A percentile compares a stretch with the other conserved stretches of the same genome.
Evolutionary conservation across 2,888 invertebrate genomes (phyloP).

Genomic region (Baccha elongata): DNA sequence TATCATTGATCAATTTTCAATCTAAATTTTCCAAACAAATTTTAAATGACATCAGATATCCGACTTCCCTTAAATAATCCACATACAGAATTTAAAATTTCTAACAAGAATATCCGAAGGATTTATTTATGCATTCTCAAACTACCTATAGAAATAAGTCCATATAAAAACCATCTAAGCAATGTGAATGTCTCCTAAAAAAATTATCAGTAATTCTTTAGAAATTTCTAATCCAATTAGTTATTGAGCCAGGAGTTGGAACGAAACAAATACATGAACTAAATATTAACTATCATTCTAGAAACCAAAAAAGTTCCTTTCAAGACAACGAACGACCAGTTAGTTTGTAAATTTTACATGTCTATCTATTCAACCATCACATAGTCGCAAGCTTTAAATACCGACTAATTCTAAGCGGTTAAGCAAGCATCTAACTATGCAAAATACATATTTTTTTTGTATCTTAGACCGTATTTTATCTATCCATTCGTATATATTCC

Average conservation of each 20-base stretch:
- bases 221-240: slow-evolving; percentile 66
- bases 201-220: slow-evolving; percentile 16
- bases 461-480: background rate
- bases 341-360: slow-evolving; percentile 26
- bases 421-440: slow-evolving; percentile 62
- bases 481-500: background rate
- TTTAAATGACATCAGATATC: no score
- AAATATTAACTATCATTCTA: slow-evolving; percentile 52
- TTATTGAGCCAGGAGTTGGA: slow-evolving; percentile 24
- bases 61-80: slow-evolving; percentile 1
- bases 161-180: background rate
- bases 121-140: slow-evolving; percentile 43
- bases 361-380: slow-evolving; percentile 54
- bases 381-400: slow-evolving; percentile 57
- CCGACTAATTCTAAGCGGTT: slow-evolving; percentile 63
- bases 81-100: slow-evolving; percentile 14
- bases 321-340: slow-evolving; percentile 33
- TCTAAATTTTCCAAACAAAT: no score
- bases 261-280: slow-evolving; percentile 13
- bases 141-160: background rate
- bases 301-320: slow-evolving; percentile 67
- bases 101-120: slow-evolving; percentile 52
- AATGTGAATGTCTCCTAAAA: slow-evolving; percentile 17
- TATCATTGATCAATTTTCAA: no score
- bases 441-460: slow-evolving; percentile 5